Evolutionary conservation across 2,797 vertebrate species (phyloP), one percentile per base, ranked within the genome.

Genomic region (Tragopan temminckii): DNA sequence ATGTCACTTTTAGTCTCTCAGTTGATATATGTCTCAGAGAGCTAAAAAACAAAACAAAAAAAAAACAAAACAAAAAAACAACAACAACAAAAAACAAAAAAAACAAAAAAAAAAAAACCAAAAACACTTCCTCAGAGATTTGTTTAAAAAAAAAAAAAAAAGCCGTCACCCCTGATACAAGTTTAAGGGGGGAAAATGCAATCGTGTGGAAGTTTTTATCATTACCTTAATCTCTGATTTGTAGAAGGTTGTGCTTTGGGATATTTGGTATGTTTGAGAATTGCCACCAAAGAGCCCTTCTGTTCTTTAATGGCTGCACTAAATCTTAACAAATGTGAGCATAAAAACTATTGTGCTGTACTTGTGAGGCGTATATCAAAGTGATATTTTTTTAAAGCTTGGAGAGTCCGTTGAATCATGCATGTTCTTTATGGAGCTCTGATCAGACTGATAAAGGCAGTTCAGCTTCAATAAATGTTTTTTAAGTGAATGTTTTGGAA

Each of bases 301-400:
- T 97, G 96, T 97, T 98, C 97, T 97, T 97, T 98, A 97, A 98
- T 97, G 96, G 94, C 85, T 92, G 89, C 92, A 97, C 95, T 98
- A 98, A 98, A 98, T 98, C 97, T 98, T 98, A 97, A 97, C 96
- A 98, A 98, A 98, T 97, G 97, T 98, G 97, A 98, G 96, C 97
- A 97, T 96, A 97, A 97, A 98, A 98, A 98, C 97, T 97, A 98
- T 98, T 97, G 97, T 97, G 97, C 95, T 79, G 85, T 96, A 96
- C 97, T 98, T 97, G 96, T 96, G 94, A 97, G 95, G 87, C 96
- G 96, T 97, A 97, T 97, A 98, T 98, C 97, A 98, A 98, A 98
- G 97, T 96, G 96, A 92, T 97, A 97, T 97, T 97, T 98, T 96
- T 96, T 98, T 97, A 97, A 97, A 97, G 96, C 97, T 94, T 78